Conservation (phyloP, 2,113 vertebrate species). For the Arenaria interpres region DNA sequence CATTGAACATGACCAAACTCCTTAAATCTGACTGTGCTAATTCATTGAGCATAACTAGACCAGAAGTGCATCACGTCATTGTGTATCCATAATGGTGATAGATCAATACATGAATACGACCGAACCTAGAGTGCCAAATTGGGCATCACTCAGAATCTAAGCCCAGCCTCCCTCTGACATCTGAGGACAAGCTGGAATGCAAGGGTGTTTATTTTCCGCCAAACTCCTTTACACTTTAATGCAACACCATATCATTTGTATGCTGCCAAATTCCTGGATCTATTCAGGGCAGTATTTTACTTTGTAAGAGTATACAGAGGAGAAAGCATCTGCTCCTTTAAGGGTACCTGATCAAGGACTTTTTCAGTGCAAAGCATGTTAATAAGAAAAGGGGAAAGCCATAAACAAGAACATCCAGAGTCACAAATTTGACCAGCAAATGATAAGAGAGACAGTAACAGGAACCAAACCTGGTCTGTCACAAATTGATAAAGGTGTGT, state of each 20-base stretch:
- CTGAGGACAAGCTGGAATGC: too few species aligned
- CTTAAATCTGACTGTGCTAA: too few species aligned
- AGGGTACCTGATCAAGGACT: neutral
- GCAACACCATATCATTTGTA: neutral
- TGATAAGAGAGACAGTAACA: neutral
- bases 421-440: neutral
- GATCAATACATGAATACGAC: too few species aligned
- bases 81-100: too few species aligned
- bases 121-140: too few species aligned
- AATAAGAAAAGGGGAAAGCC: neutral
- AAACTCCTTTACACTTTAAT: too few species aligned
- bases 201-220: too few species aligned
- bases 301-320: neutral
- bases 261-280: neutral
- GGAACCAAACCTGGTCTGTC: neutral
- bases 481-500: neutral
- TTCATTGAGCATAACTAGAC: too few species aligned
- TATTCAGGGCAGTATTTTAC: neutral
- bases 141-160: too few species aligned
- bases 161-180: too few species aligned
- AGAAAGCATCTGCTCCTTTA: neutral
- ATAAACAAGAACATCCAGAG: neutral
- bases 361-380: neutral
- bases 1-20: too few species aligned
- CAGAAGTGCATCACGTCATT: too few species aligned